Percentiles rank a stretch among this genome's conserved stretches.
These are phyloP conservation scores for Metopia argyrocephala DNA, from an alignment of 2,888 invertebrate species.

Conservation along the genomic window DNA sequence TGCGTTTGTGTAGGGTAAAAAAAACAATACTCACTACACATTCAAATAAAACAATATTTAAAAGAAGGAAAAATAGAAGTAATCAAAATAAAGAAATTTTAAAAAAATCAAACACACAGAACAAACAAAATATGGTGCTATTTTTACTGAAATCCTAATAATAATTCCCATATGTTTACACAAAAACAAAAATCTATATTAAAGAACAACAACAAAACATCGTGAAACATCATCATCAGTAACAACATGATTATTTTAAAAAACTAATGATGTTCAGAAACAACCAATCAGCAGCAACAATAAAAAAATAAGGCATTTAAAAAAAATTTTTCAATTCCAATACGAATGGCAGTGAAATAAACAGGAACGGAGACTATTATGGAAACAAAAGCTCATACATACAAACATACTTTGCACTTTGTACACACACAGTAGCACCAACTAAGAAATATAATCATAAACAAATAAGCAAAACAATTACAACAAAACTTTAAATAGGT, in stretches of 20 bases:
- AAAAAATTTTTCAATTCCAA: conserved; percentile 36
- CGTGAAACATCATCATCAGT: conserved; percentile 23
- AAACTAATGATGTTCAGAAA: background rate
- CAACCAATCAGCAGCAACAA: conserved; percentile 2
- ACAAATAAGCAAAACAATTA: too few relatives aligned
- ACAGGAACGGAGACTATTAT: background rate
- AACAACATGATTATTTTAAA: conserved; percentile 9
- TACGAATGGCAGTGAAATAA: conserved; percentile 29
- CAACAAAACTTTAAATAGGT: too few relatives aligned
- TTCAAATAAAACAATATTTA: conserved; percentile 57
- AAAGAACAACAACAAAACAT: conserved; percentile 51
- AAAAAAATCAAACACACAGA: conserved; percentile 3
- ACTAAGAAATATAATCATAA: too few relatives aligned
- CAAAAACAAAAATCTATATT: conserved; percentile 56
- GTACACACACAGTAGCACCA: background rate
- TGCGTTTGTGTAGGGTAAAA: background rate
- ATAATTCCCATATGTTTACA: conserved; percentile 64
- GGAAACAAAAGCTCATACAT: background rate
- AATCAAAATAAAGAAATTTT: conserved; percentile 12
- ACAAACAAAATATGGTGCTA: conserved; percentile 20
- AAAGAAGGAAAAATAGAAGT: conserved; percentile 19
- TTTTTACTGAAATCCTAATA: conserved; percentile 59
- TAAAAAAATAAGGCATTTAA: background rate
- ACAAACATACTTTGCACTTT: background rate
- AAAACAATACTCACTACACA: conserved; percentile 20